Conservation (phyloP, 1,140 invertebrate genomes). For the Argopecten irradians region DNA sequence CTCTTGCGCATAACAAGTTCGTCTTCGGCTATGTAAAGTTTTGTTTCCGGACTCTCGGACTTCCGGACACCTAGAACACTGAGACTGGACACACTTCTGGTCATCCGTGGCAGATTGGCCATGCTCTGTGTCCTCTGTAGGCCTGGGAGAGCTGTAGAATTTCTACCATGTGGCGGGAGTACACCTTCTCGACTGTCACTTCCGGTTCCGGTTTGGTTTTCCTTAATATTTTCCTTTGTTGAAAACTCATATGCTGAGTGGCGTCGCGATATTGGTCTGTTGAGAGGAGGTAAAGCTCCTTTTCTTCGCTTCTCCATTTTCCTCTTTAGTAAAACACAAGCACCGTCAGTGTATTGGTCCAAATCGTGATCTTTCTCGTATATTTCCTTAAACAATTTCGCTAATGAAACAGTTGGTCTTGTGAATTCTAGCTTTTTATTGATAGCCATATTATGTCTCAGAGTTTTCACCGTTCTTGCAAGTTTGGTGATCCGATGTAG, state of each 20-base stretch:
- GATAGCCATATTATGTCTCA: constrained; percentile 59
- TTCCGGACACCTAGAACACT: background rate
- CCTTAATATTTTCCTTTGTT: constrained; percentile 21
- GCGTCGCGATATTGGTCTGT: constrained; percentile 14
- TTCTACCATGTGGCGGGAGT: constrained; percentile 10
- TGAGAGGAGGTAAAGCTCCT: constrained; percentile 32
- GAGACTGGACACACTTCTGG: constrained; percentile 26
- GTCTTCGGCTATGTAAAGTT: constrained; percentile 56
- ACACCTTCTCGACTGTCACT: background rate
- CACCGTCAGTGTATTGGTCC: constrained; percentile 63
- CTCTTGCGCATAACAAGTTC: constrained; percentile 51
- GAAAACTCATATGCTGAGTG: constrained; percentile 14
- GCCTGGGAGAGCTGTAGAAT: constrained; percentile 26
- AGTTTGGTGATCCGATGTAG: constrained; percentile 57
- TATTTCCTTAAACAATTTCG: constrained; percentile 58
- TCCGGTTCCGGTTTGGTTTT: background rate
- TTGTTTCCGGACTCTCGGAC: background rate
- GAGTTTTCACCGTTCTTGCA: constrained; percentile 57
- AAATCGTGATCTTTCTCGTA: constrained; percentile 45
- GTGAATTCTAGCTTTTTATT: constrained; percentile 56
- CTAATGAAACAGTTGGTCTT: constrained; percentile 52
- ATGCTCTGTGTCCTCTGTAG: constrained; percentile 32
- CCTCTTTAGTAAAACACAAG: constrained; percentile 62
- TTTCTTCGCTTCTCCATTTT: constrained; percentile 60
- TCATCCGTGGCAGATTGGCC: constrained; percentile 28